A percentile compares a stretch with the other conserved stretches of the same genome.
Evolutionary conservation across 1,140 invertebrate genomes (phyloP).

Genomic region (Drosophila funebris): DNA sequence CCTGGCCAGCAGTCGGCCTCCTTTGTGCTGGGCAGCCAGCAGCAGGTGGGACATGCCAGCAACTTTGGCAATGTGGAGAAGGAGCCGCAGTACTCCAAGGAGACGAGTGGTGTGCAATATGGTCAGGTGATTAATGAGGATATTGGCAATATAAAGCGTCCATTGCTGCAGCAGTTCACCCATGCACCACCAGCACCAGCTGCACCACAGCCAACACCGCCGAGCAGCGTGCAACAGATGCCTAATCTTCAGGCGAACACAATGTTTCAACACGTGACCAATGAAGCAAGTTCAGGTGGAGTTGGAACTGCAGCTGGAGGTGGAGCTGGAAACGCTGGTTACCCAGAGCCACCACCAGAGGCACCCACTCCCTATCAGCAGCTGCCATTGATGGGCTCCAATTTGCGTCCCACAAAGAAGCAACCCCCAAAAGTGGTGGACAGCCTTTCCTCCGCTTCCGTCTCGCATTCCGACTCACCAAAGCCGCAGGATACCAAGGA

Average conservation of each 20-base stretch:
- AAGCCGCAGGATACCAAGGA: conserved; percentile 65
- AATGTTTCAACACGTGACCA: conserved; percentile 57
- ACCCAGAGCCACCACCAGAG: conserved; percentile 64
- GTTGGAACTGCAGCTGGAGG: not conserved
- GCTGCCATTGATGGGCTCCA: conserved; percentile 67
- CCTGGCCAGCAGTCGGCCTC: conserved; percentile 87
- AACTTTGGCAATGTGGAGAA: conserved; percentile 57
- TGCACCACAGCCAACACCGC: conserved; percentile 19
- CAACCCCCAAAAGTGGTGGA: not conserved
- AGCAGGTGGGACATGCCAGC: conserved; percentile 84
- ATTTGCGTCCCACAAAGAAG: conserved; percentile 42
- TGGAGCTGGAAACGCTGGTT: conserved; percentile 8
- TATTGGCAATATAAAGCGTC: conserved; percentile 64
- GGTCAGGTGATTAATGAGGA: conserved; percentile 82
- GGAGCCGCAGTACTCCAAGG: conserved; percentile 58
- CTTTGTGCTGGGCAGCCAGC: conserved; percentile 87
- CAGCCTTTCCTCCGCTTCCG: not conserved
- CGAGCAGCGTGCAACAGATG: conserved; percentile 50
- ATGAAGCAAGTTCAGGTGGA: not conserved
- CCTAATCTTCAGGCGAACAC: conserved; percentile 43
- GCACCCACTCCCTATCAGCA: conserved; percentile 73
- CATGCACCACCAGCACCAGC: not conserved
- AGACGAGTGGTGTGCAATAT: conserved; percentile 65
- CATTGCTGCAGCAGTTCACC: conserved; percentile 4
- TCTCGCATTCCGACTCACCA: not conserved